Conservation (phyloP, 2,888 invertebrate genomes). For the Halocaridina rubra region DNA sequence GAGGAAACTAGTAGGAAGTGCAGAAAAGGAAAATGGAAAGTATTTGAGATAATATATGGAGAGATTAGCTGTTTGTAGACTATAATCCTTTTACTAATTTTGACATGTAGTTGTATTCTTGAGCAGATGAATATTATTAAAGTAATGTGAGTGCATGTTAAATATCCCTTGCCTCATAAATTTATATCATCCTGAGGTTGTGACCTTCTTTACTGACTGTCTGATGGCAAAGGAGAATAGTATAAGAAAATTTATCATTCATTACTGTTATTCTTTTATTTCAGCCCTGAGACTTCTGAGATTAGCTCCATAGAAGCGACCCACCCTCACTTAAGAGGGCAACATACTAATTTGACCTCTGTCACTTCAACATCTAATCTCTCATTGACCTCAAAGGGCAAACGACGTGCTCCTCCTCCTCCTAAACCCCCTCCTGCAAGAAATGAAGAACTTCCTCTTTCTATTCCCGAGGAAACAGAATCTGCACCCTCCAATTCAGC, state of each 20-base stretch:
- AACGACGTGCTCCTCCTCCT: conserved; percentile 45
- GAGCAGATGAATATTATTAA: too few relatives aligned
- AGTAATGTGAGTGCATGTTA: too few relatives aligned
- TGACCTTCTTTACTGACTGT: too few relatives aligned
- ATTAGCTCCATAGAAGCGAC: conserved; percentile 24
- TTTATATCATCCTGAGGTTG: too few relatives aligned
- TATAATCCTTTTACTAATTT: too few relatives aligned
- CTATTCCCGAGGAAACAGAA: conserved; percentile 54
- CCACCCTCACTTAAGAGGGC: neutral
- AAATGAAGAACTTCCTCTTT: neutral
- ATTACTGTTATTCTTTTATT: neutral
- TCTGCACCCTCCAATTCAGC: neutral
- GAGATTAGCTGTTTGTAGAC: too few relatives aligned
- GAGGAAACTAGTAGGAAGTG: too few relatives aligned
- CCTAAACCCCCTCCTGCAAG: conserved; percentile 20
- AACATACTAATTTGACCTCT: conserved; percentile 34
- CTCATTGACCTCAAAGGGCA: conserved; percentile 30
- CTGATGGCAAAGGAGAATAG: too few relatives aligned
- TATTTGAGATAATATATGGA: too few relatives aligned
- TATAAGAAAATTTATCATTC: neutral
- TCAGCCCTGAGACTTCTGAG: conserved; percentile 53
- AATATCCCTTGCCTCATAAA: too few relatives aligned
- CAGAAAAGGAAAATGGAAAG: too few relatives aligned
- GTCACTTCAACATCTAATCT: conserved; percentile 43
- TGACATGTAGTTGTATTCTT: neutral